Evolutionary conservation across 2,797 vertebrate genomes (phyloP), one percentile per base, ranked within the genome.

Genomic region (Sciaenops ocellatus): DNA sequence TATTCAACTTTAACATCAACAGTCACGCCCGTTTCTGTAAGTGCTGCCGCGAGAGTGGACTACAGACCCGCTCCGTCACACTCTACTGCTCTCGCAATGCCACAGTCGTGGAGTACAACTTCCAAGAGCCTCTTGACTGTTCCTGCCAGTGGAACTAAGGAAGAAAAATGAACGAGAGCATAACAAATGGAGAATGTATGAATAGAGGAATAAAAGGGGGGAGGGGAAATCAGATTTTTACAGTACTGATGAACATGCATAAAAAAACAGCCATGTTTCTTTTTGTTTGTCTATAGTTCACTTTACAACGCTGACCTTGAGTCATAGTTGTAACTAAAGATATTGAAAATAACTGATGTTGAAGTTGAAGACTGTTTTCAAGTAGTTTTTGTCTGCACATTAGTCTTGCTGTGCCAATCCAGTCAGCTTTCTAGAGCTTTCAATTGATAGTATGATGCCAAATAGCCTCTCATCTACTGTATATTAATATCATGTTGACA

Each of bases 1-100:
- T 99, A 91, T 99, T 98, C 92, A 99, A 99, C 92, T 96, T 99
- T 86, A 99, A 99, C 90, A 96, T 99, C 82, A 98, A 99, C 88
- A 98, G 96, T 84, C 98, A 99, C 28, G 96, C 98, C 78, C 95
- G 97, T 74, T 99, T 99, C 94, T 99, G 98, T 90, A 99, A 99
- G 90, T 99, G 98, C 77, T 99, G 98, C 74, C 95, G 97, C 1
- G 98, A 99, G 91, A 97, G 91, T 26, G 96, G 96, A 84, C 96
- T 98, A 0, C 96, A 97, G 70, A 96, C 96, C 51, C 94, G 97
- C 65, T 96, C 96, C 0, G 95, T 99, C 86, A 95, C 96, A 3
- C 95, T 99, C 17, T 97, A 95, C 89, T 99, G 98, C 93, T 96
- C 97, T 16, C 96, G 97, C 90, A 99, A 99, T 1, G 94, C 96